phyloP scores from a whole-genome alignment of 2,888 invertebrate species.

The Xanthia icteritia region DNA sequence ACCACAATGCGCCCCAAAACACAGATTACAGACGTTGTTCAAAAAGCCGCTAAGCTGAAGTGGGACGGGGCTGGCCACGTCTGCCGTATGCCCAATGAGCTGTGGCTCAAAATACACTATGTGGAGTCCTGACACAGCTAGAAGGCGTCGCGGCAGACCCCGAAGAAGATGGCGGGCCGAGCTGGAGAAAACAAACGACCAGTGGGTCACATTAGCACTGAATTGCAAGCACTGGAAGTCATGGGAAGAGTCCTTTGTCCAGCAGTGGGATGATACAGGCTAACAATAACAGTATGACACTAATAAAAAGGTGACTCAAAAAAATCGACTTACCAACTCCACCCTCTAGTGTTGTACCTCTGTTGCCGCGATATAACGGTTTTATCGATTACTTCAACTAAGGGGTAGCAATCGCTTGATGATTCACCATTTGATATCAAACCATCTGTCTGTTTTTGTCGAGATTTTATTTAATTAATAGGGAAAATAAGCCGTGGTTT shows the following conservation, averaged over 20 bases:
- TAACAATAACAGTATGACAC: not conserved
- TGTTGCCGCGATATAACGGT: slow-evolving; percentile 56
- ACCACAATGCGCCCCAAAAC: no score
- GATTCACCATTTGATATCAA: slow-evolving; percentile 52
- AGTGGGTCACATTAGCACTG: not conserved
- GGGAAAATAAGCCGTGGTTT: slow-evolving; percentile 16
- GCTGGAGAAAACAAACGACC: not conserved
- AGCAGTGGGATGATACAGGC: not conserved
- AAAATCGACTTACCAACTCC: not conserved
- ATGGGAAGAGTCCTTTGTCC: not conserved
- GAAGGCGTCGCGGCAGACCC: not conserved
- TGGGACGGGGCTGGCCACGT: not conserved
- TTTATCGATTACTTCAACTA: slow-evolving; percentile 58
- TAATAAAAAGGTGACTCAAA: not conserved
- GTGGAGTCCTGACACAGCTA: not conserved
- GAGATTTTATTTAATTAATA: slow-evolving; percentile 47
- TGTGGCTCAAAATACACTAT: not conserved
- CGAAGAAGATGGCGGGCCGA: not conserved
- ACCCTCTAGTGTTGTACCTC: slow-evolving; percentile 47
- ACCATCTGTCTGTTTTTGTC: slow-evolving; percentile 60
- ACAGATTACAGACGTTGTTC: not conserved
- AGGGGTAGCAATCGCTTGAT: slow-evolving; percentile 44
- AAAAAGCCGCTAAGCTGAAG: no score
- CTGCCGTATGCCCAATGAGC: not conserved
- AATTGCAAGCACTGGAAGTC: not conserved